Base-by-base conservation (phyloP, 2,888 invertebrate genomes). In the Oxytorus armatus region DNA sequence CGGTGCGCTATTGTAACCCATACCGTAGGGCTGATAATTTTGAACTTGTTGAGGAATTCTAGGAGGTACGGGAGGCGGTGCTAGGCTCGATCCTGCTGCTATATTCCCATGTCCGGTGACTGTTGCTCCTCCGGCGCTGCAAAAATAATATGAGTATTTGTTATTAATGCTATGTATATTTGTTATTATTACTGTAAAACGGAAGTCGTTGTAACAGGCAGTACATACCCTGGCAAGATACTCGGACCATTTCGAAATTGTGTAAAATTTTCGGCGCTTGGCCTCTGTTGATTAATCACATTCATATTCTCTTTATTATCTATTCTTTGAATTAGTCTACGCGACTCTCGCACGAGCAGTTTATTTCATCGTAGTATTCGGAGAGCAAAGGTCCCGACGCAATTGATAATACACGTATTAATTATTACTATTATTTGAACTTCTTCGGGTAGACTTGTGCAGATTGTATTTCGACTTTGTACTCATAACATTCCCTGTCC, bases 1-100 rank as follows among this genome's bases (percentile, higher is more conserved):
- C 55, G 61, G 11, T 18, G 44, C 73, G 44, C 69, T 51, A 21
- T 44, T 51, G 3, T 85, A 84, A 33, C 86, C 83, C 23, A 85
- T 82, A 36, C 85, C 85, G 10, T 87, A 86, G 61, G 86, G 82
- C n/a, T 84, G 84, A 75, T 88, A 87, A 53, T 70, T 82, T 14
- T 79, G 80, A 33, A 77, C 61, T 39, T 82, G 63, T 55, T 87
- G 87, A 7, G 69, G 29, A 51, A 47, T 39, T 23, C 91, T 87
- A 1, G 91, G 89, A 49, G 91, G 92, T 36, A 91, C 21, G 2
- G 91, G 91, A 23, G 91, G 91, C 16, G 90, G 81, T n/a, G 42
- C 44, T 36, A 25, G 42, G 1, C 36, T 57, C 1, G 70, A 63
- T 44, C 49, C 65, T 44, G 36, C 76, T n/a, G n/a, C n/a, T n/a